phyloP scores from a whole-genome alignment of 2,797 vertebrate species.

The Parauchenoglanis punctatus region DNA sequence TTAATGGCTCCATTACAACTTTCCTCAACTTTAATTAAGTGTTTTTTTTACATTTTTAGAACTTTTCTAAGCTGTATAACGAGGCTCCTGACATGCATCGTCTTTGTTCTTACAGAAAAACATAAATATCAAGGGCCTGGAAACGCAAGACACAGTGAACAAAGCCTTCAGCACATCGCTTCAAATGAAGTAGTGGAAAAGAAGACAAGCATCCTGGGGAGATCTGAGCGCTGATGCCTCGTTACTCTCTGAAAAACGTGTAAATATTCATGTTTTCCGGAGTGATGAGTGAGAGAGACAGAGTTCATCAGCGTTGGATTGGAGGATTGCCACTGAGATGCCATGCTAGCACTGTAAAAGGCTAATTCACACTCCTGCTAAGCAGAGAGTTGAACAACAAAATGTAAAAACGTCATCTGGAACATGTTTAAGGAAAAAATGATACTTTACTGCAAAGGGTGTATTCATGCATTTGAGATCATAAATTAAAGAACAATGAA shows the following conservation, averaged over 20 bases:
- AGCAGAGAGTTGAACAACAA: background rate
- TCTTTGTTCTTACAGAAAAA: conserved; percentile 80
- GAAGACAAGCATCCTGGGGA: conserved; percentile 70
- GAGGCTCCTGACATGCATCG: conserved; percentile 52
- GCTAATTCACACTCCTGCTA: background rate
- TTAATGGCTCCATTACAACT: conserved; percentile 12
- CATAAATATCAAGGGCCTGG: conserved; percentile 72
- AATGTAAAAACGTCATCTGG: background rate
- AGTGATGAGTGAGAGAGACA: conserved; percentile 23
- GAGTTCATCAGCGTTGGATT: conserved; percentile 52
- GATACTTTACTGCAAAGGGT: background rate
- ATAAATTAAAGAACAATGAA: background rate
- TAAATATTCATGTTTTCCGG: conserved; percentile 50
- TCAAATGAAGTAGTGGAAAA: conserved; percentile 71
- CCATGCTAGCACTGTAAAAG: background rate
- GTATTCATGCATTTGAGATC: background rate
- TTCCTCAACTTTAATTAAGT: conserved; percentile 28
- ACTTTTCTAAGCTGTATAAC: conserved; percentile 42
- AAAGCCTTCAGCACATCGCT: conserved; percentile 70
- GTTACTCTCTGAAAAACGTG: conserved; percentile 62
- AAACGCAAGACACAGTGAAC: conserved; percentile 61
- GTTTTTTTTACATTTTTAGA: background rate
- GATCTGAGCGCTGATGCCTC: conserved; percentile 63
- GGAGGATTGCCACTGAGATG: background rate
- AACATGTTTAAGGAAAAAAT: background rate